Base-by-base conservation (phyloP, 2,888 invertebrate genomes). In the Leucania comma region DNA sequence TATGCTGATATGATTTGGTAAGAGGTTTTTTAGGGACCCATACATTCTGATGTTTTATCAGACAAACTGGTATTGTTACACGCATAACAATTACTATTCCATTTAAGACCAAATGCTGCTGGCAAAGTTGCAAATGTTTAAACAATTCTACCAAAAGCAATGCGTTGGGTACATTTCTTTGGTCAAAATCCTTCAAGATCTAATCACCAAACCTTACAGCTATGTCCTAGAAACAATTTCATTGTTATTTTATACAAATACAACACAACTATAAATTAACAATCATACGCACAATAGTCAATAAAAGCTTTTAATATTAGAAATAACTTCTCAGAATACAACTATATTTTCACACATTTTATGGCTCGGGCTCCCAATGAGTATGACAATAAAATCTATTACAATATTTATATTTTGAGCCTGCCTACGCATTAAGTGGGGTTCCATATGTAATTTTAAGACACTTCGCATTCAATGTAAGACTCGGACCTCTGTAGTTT, bases 331-430 rank as follows among this genome's bases (percentile, higher is more conserved):
- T 68, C 8, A 66, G 84, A 81, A 82, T n/a, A 32, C 56, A 76
- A 76, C 73, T 63, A 12, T 63, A 8, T 80, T 74, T 75, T 76
- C 70, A 76, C 72, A 80, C 73, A 57, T 72, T 75, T 84, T 82
- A 82, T 84, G 48, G 26, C 57, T 12, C 0, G 54, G 59, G 67
- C 73, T 59, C 79, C 64, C 68, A 68, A 53, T 72, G 66, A 42
- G 60, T 70, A 64, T 29, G 32, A 50, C 53, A 62, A 71, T 81
- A 68, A 68, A 35, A 14, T 51, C 17, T 60, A 56, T 53, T 32
- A 57, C 12, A 70, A 68, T 64, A 75, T 75, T 79, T 59, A 51
- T 32, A 63, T 62, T 63, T 64, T 66, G 46, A 68, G 20, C 51
- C 68, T 79, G 62, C 57, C 62, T 35, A 58, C 48, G 51, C 73